Conservation (phyloP, 1,140 invertebrate species). For the Drosophila takahashii region DNA sequence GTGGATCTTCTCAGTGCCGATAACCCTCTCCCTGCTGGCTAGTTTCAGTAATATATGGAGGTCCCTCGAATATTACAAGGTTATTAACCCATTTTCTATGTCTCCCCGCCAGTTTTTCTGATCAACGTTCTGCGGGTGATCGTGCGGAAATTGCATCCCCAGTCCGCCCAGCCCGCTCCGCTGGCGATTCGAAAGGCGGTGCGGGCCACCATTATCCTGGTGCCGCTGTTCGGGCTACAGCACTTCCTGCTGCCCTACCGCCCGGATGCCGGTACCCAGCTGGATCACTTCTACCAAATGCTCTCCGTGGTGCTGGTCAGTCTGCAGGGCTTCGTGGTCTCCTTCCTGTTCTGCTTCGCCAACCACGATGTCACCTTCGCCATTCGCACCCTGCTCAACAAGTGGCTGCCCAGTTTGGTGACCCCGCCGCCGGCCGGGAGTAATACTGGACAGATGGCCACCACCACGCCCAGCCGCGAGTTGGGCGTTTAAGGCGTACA, state of each 20-base stretch:
- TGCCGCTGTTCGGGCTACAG: constrained; percentile 90
- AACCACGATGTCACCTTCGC: constrained; percentile 92
- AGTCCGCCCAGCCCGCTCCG: constrained; percentile 86
- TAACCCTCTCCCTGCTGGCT: constrained; percentile 89
- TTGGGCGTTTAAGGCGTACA: constrained; percentile 71
- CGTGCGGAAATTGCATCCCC: constrained; percentile 91
- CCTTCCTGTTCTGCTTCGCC: constrained; percentile 95
- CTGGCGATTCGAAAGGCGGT: constrained; percentile 85
- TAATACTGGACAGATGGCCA: constrained; percentile 83
- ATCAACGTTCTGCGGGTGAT: constrained; percentile 94
- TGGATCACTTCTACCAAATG: constrained; percentile 90
- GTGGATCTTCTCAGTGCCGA: constrained; percentile 90
- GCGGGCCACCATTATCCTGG: constrained; percentile 92
- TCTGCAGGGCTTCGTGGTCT: constrained; percentile 94
- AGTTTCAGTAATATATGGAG: constrained; percentile 84
- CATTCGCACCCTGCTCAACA: constrained; percentile 83
- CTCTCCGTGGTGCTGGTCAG: constrained; percentile 92
- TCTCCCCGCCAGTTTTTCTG: constrained; percentile 91
- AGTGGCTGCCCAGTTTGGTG: constrained; percentile 71
- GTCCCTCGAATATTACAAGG: neutral
- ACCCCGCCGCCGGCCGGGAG: constrained; percentile 72
- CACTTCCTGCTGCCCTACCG: constrained; percentile 93
- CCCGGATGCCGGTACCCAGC: constrained; percentile 87
- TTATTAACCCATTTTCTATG: constrained; percentile 39
- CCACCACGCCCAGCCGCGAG: constrained; percentile 82